Percentiles rank a stretch among this genome's conserved stretches.
Evolutionary conservation across 2,888 invertebrate species (phyloP).

Genomic region (Chouioia cunea): DNA sequence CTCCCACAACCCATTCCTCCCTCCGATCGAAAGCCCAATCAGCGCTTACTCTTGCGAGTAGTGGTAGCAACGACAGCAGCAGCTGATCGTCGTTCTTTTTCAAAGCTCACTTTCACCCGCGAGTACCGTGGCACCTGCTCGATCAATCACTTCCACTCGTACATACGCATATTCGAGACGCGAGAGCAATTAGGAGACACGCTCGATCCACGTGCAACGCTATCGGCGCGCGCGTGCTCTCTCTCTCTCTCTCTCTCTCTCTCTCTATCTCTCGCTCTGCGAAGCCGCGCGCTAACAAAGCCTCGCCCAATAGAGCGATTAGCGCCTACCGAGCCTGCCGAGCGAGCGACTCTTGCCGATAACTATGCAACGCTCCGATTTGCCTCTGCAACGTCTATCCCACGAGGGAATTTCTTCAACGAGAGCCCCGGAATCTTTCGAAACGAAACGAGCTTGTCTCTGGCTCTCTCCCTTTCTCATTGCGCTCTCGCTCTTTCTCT

Average conservation of each 20-base stretch:
- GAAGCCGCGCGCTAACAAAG: slow-evolving; percentile 21
- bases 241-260: slow-evolving; percentile 2
- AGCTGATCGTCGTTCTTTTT: slow-evolving; percentile 7
- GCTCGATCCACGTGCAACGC: slow-evolving; percentile 11
- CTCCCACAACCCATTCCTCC: slow-evolving; percentile 27
- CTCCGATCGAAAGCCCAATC: too few species aligned
- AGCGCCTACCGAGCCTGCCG: too few species aligned
- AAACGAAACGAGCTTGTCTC: not conserved
- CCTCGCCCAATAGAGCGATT: too few species aligned
- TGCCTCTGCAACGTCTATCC: too few species aligned
- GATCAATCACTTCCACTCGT: too few species aligned
- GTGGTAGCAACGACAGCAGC: too few species aligned
- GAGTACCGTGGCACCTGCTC: slow-evolving; percentile 21
- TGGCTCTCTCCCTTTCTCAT: slow-evolving; percentile 15
- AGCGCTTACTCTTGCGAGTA: too few species aligned
- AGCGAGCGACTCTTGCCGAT: too few species aligned
- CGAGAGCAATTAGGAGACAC: too few species aligned
- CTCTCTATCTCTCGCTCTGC: not conserved
- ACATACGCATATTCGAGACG: too few species aligned
- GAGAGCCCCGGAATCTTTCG: not conserved
- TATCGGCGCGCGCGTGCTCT: not conserved
- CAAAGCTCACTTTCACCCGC: slow-evolving; percentile 11
- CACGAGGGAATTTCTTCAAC: too few species aligned
- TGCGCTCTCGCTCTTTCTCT: slow-evolving; percentile 20
- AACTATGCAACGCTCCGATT: too few species aligned